Conservation (phyloP, 2,113 vertebrate species). For the Micronisus gabar region DNA sequence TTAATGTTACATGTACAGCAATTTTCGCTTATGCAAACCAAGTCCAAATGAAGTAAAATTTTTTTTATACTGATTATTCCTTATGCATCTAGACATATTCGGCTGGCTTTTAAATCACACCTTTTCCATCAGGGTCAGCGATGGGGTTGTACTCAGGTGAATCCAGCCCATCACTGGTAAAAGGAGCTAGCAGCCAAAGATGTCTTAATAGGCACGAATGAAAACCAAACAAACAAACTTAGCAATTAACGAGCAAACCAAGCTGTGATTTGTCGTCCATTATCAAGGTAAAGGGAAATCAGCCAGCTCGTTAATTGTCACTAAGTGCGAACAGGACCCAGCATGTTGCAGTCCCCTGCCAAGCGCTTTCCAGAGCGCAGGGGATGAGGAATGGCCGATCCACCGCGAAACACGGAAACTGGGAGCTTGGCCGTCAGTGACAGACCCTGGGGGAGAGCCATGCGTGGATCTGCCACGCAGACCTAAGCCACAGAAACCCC, state of each 20-base stretch:
- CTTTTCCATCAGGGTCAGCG: neutral
- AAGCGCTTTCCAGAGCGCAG: neutral
- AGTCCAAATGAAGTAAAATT: neutral
- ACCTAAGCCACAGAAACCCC: neutral
- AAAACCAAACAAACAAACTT: neutral
- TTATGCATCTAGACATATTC: neutral
- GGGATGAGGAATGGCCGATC: neutral
- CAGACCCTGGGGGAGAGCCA: neutral
- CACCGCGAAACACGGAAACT: rapidly evolving
- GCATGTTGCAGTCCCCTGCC: neutral
- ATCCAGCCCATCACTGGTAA: neutral
- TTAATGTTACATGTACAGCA: neutral
- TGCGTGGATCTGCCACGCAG: rapidly evolving
- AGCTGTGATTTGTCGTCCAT: neutral
- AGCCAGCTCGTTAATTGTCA: neutral
- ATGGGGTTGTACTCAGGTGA: neutral
- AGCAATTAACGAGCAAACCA: neutral
- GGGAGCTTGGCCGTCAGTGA: neutral
- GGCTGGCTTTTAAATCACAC: neutral
- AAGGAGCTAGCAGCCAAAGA: too few species aligned
- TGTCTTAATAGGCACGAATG: neutral
- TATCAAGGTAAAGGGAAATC: neutral
- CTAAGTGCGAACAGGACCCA: neutral
- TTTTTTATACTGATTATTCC: neutral
- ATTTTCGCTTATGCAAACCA: neutral